Evolutionary conservation across 2,888 invertebrate genomes (phyloP), one percentile per base, ranked within the genome.

Genomic region (Junonia oenone): DNA sequence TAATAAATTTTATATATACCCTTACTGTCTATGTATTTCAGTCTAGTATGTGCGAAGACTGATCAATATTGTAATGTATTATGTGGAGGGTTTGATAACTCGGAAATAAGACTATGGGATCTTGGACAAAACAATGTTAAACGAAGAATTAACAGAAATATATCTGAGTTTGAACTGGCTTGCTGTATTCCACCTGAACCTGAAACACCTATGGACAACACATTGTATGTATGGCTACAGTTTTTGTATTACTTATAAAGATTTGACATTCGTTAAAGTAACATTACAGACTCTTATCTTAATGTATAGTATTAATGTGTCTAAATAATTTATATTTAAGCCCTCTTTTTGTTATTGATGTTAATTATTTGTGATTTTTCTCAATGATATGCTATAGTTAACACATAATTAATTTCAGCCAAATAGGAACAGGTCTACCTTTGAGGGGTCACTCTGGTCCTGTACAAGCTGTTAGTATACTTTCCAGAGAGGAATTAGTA

Each of bases 381-480:
- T n/a, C n/a, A n/a, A n/a, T n/a, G n/a, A n/a, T n/a, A n/a, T n/a
- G n/a, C n/a, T n/a, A n/a, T n/a, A n/a, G n/a, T n/a, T n/a, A n/a
- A n/a, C n/a, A n/a, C n/a, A n/a, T n/a, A n/a, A n/a, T n/a, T 31
- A 29, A 46, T 70, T 80, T 63, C 68, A 91, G 92, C 58, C 91
- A 91, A 69, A 90, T 92, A 68, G 91, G 91, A 17, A 91, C 93
- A 14, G 93, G 93, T 4, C 72, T 93, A 58, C 83, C 92, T 27
- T 75, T 95, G 48, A 89, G 94, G 58, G 96, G 96, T 0, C 97
- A 97, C 73, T 92, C 92, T 9, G 94, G 94, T 13, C 87, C 93
- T 15, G 91, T 95, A 17, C 94, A 94, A 71, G 95, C 95, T 59
- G 90, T 95, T 19, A 91, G 92, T 63, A 92, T 94, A 2, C 81